Percentiles rank a stretch among this genome's conserved stretches.
These are phyloP conservation scores for Pomatorhinus ruficollis DNA, from an alignment of 2,113 vertebrate genomes.

Conservation along the genomic window DNA sequence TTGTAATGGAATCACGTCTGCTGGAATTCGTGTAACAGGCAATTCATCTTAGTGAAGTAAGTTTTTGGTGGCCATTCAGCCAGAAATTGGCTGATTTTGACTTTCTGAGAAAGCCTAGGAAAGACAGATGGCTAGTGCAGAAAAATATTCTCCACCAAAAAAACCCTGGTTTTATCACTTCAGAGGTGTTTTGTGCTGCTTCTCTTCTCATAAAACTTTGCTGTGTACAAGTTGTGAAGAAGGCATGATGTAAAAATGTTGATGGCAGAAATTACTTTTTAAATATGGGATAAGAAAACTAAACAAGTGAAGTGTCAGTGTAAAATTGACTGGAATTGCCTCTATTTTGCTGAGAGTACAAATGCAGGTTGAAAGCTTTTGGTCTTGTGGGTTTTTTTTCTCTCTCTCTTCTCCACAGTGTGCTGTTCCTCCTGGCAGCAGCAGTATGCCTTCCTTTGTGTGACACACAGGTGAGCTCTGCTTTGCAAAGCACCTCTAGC, in stretches of 20 bases:
- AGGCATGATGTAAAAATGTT: not conserved
- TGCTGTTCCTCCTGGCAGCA: slow-evolving; percentile 80
- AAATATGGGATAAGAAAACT: not conserved
- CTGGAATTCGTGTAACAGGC: not conserved
- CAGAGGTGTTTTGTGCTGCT: not conserved
- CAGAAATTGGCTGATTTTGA: not conserved
- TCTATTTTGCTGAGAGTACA: not conserved
- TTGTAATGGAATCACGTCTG: not conserved
- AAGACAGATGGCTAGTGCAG: not conserved
- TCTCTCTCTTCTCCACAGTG: slow-evolving; percentile 64
- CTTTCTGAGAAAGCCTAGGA: not conserved
- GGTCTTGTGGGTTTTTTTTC: not conserved
- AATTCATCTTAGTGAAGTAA: not conserved
- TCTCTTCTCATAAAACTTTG: not conserved
- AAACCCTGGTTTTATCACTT: not conserved
- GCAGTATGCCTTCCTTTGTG: slow-evolving; percentile 80
- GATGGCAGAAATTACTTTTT: not conserved
- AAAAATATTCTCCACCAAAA: not conserved
- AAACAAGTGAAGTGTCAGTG: not conserved
- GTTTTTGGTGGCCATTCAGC: not conserved
- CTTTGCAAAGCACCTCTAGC: not conserved
- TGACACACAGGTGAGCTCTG: slow-evolving; percentile 83
- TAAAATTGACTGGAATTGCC: not conserved
- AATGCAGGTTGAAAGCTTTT: not conserved
- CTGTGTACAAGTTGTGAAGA: not conserved